These are phyloP conservation scores for Thymelicus lineola DNA, from an alignment of 2,888 invertebrate genomes.

Conservation along the genomic window DNA sequence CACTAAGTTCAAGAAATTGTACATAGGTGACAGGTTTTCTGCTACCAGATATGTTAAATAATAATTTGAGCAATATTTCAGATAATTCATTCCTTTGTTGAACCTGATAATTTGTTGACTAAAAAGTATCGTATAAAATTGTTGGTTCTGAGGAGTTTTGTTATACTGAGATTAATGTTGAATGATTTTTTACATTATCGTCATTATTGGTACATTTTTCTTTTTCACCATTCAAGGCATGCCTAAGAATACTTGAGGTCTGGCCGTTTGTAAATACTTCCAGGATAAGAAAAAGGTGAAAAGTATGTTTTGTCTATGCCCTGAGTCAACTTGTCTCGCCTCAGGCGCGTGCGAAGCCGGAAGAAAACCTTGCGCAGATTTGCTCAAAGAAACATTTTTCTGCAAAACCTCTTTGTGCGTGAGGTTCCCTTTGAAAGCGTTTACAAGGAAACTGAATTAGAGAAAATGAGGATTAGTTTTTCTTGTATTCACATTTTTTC, in stretches of 20 bases:
- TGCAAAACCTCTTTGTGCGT: conserved; percentile 45
- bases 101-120: too few relatives aligned
- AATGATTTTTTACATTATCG: too few relatives aligned
- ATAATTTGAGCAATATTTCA: too few relatives aligned
- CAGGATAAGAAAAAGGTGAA: not conserved
- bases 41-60: too few relatives aligned
- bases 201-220: too few relatives aligned
- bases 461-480: conserved; percentile 44
- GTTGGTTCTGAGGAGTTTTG: too few relatives aligned
- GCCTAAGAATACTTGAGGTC: not conserved
- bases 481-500: conserved; percentile 27
- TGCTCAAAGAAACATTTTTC: conserved; percentile 46
- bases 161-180: too few relatives aligned
- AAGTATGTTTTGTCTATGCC: conserved; percentile 4
- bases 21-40: too few relatives aligned
- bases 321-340: conserved; percentile 3
- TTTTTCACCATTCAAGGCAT: not conserved
- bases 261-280: not conserved
- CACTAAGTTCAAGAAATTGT: too few relatives aligned
- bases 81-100: too few relatives aligned
- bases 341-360: conserved; percentile 17
- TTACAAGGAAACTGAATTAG: conserved; percentile 49
- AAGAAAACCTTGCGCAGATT: conserved; percentile 20
- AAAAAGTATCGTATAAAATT: too few relatives aligned
- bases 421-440: conserved; percentile 46